Percentiles rank a stretch among this genome's conserved stretches.
These are phyloP conservation scores for Bemisia tabaci DNA, from an alignment of 1,140 invertebrate genomes.

Conservation along the genomic window DNA sequence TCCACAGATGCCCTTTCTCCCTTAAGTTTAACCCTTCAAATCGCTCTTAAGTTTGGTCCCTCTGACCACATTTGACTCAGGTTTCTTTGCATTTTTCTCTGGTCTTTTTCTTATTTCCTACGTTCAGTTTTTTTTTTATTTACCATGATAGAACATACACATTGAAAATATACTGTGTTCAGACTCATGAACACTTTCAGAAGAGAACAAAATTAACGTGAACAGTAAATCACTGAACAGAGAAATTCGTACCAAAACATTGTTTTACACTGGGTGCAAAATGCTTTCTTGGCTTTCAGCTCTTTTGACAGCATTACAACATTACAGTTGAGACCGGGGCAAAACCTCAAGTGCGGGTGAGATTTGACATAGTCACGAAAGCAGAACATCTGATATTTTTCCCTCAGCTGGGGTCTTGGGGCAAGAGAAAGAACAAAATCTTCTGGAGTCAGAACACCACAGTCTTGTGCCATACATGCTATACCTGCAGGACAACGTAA, in stretches of 20 bases:
- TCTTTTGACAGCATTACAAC: conserved; percentile 65
- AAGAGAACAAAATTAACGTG: too few species aligned
- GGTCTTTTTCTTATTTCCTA: too few species aligned
- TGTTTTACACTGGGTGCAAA: conserved; percentile 63
- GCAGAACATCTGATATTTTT: conserved; percentile 88
- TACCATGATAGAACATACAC: too few species aligned
- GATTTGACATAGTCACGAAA: conserved; percentile 94
- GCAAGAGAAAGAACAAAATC: conserved; percentile 86
- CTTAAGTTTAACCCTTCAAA: too few species aligned
- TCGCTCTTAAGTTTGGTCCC: too few species aligned
- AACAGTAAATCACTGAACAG: too few species aligned
- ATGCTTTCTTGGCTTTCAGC: conserved; percentile 60
- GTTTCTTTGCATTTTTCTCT: too few species aligned
- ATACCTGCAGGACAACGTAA: conserved; percentile 73
- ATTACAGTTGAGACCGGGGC: conserved; percentile 92
- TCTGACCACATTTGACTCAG: too few species aligned
- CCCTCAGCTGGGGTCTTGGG: conserved; percentile 58
- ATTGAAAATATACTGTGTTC: too few species aligned
- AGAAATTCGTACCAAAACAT: conserved; percentile 61
- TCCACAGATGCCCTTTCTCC: too few species aligned
- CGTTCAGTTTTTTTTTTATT: too few species aligned
- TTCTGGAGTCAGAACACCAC: conserved; percentile 81
- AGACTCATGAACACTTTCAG: too few species aligned
- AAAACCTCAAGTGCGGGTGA: conserved; percentile 81
- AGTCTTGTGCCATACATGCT: conserved; percentile 91